Evolutionary conservation across 1,140 invertebrate genomes (phyloP), one percentile per base, ranked within the genome.

Genomic region (Brachionus calyciflorus): DNA sequence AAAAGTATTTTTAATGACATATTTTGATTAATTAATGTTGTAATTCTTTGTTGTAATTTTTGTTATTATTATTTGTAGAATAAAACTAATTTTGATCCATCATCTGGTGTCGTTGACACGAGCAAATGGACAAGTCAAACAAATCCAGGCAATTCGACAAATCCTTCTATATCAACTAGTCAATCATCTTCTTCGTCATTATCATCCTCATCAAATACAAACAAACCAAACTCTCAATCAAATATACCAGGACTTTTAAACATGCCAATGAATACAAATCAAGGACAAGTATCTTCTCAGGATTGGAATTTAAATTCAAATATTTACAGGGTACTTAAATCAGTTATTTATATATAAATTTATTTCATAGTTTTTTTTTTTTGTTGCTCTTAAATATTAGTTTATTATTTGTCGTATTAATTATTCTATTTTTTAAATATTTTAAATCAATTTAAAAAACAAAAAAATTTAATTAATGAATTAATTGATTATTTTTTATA

Each of bases 1-100:
- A 49, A 49, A 5, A 49, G 6, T 28, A 28, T 28, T 55, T 28
- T 55, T 55, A 28, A 55, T 12, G 17, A 30, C 53, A 12, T 3
- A 55, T 55, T 30, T 28, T 24, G 5, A 2, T 55, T n/a, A n/a
- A n/a, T n/a, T n/a, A n/a, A 28, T 28, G 6, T 28, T 53, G 49
- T 28, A 28, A 30, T 30, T 30, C 33, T 28, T 28, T 40, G 55
- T 33, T 40, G 55, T 55, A 26, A 26, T 37, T 37, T 5, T 37
- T 37, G 3, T 5, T 19, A 9, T 60, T 60, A 30, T 60, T 33
- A 33, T 51, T 73, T 48, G 28, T 73, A 73, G 69, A 55, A 17
- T 51, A 73, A 73, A 73, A 73, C 49, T 73, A 73, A 55, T 28
- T 76, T 76, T 76, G 73, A 76, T 46, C 73, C 73, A 21, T 41